Percentiles rank a stretch among this genome's conserved stretches.
Evolutionary conservation across 2,113 vertebrate species (phyloP).

Genomic region (Telmatochromis brachygnathus): DNA sequence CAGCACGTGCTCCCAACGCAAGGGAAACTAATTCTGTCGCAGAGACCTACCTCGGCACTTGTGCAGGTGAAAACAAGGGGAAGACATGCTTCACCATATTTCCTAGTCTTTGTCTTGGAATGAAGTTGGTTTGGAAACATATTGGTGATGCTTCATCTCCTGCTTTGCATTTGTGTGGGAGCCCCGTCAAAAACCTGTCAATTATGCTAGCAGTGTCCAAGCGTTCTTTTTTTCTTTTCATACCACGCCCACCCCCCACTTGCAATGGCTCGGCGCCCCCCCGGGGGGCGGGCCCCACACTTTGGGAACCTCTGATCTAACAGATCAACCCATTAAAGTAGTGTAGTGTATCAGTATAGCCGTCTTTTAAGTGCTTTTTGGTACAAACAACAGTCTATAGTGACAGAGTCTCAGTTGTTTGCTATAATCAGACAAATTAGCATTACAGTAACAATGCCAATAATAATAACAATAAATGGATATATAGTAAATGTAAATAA

Average conservation of each 20-base stretch:
- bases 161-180: background rate
- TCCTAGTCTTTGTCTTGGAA: background rate
- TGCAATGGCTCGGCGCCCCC: background rate
- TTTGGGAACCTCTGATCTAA: no score
- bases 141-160: background rate
- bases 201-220: background rate
- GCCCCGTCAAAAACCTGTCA: background rate
- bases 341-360: background rate
- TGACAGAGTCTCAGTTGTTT: background rate
- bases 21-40: background rate
- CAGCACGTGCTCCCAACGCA: background rate
- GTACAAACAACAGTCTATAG: background rate
- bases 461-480: background rate
- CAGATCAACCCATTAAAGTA: background rate
- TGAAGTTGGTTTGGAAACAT: background rate
- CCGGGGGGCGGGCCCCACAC: no score
- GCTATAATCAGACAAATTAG: background rate
- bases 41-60: background rate
- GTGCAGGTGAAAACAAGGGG: accelerated
- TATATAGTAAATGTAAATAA: background rate
- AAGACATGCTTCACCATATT: background rate
- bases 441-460: background rate
- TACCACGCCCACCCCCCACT: no score
- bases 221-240: background rate
- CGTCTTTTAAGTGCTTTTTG: background rate